Evolutionary conservation across 1,140 invertebrate species (phyloP), one percentile per base, ranked within the genome.

Genomic region (Zophobas morio): DNA sequence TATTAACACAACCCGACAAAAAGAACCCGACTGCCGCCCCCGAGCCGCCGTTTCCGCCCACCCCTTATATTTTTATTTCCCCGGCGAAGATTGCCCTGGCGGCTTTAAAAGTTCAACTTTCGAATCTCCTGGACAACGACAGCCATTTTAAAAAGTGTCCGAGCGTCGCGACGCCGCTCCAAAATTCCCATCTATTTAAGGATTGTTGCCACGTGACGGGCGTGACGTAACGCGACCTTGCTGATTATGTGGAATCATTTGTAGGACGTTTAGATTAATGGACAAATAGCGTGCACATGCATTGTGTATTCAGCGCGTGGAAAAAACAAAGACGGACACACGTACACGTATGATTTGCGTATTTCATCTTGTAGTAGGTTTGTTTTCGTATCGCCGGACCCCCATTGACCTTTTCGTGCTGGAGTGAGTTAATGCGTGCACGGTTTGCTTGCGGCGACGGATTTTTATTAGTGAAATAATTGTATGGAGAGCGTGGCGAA

Each of bases 171-270:
- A 20, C 60, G 39, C 60, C 33, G 3, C 35, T 20, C 1, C 42
- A 66, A 66, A 66, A 42, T 66, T 51, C 8, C n/a, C 60, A 63
- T 63, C 57, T 40, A 4, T 40, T 40, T 63, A 63, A 39, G 57
- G 37, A 51, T 51, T 6, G 57, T 39, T 4, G 34, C 57, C 60
- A 66, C 60, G 60, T 66, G 60, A 66, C 60, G 40, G 6, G 4
- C 42, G 35, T 78, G 76, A 78, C 76, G 76, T 78, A 78, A 74
- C 36, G 40, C 71, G 76, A 78, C 76, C 76, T 78, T 78, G 76
- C 76, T 74, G 76, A 78, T 78, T 78, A 63, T 78, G 71, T 72
- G 56, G 70, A 78, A 78, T 78, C 70, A 78, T 78, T 78, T 78
- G 76, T 78, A 78, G 76, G 71, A 78, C 76, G 70, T 78, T 78